Evolutionary conservation across 2,113 vertebrate genomes (phyloP).

Genomic region (Ochotona princeps): DNA sequence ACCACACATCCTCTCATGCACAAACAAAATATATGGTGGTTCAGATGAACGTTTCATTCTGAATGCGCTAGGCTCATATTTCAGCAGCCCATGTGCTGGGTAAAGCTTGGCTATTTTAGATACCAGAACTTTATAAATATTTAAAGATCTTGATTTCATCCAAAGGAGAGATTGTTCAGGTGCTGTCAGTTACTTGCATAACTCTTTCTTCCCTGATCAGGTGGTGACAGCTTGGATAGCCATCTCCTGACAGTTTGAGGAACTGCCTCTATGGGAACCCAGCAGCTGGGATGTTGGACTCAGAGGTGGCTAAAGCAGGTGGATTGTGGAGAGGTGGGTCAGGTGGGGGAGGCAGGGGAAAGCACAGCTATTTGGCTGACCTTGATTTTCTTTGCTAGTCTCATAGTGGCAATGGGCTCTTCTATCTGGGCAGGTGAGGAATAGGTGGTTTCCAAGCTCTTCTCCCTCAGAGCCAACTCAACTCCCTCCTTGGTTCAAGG

Average conservation of each 20-base stretch:
- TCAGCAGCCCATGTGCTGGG: constrained; percentile 25
- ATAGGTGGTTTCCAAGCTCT: neutral
- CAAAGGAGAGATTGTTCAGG: constrained; percentile 79
- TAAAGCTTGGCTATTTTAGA: constrained; percentile 70
- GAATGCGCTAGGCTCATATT: constrained; percentile 55
- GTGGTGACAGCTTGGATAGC: constrained; percentile 70
- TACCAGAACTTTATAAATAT: constrained; percentile 83
- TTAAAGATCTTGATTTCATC: constrained; percentile 80
- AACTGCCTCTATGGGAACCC: constrained; percentile 20
- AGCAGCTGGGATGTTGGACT: constrained; percentile 45
- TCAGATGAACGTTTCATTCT: constrained; percentile 67
- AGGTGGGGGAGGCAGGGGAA: neutral
- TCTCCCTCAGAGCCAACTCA: neutral
- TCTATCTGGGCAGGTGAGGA: neutral
- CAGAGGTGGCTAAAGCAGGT: constrained; percentile 58
- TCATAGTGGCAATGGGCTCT: neutral
- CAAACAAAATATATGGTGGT: constrained; percentile 81
- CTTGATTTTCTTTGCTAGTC: neutral
- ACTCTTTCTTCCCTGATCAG: constrained; percentile 69
- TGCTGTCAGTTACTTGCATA: constrained; percentile 59
- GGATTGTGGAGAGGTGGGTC: constrained; percentile 58
- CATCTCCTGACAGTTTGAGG: constrained; percentile 48
- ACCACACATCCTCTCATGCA: constrained; percentile 57
- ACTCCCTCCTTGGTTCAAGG: neutral
- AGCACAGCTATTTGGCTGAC: neutral